Evolutionary conservation across 2,113 vertebrate species (phyloP).

Genomic region (Ceyx cyanopectus): DNA sequence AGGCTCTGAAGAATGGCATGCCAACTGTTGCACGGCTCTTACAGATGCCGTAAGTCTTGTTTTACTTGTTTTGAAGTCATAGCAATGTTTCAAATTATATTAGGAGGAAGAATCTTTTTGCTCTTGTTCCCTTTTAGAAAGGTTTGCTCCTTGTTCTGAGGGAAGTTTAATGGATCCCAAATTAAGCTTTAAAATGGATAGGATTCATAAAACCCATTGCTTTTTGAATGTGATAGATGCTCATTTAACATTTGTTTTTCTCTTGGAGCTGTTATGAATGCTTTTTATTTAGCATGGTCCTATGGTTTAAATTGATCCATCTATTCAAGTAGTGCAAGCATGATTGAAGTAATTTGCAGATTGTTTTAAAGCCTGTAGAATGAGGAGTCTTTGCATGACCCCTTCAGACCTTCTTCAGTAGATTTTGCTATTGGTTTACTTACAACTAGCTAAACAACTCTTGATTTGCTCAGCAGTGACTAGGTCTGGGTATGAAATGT

Average conservation of each 20-base stretch:
- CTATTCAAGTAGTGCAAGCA: not conserved
- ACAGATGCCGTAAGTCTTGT: conserved; percentile 90
- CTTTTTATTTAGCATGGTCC: not conserved
- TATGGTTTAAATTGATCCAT: not conserved
- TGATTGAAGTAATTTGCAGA: not conserved
- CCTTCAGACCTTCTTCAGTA: not conserved
- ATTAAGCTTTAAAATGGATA: not conserved
- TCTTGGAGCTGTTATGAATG: not conserved
- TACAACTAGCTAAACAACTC: not conserved
- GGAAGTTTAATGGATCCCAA: not conserved
- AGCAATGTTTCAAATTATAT: not conserved
- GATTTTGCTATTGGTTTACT: not conserved
- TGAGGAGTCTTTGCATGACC: not conserved
- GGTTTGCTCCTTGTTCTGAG: not conserved
- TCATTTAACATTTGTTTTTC: not conserved
- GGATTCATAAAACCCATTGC: not conserved
- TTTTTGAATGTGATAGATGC: not conserved
- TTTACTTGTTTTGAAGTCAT: not conserved
- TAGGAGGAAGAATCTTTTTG: not conserved
- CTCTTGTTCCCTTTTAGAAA: not conserved
- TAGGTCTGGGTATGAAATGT: not conserved
- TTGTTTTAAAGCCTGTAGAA: not conserved
- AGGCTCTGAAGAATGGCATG: conserved; percentile 94
- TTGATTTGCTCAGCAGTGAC: not conserved
- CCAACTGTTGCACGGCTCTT: conserved; percentile 89